A percentile compares a stretch with the other conserved stretches of the same genome.
These are phyloP conservation scores for Tetrapedia diversipes DNA, from an alignment of 2,888 invertebrate genomes.

Conservation along the genomic window DNA sequence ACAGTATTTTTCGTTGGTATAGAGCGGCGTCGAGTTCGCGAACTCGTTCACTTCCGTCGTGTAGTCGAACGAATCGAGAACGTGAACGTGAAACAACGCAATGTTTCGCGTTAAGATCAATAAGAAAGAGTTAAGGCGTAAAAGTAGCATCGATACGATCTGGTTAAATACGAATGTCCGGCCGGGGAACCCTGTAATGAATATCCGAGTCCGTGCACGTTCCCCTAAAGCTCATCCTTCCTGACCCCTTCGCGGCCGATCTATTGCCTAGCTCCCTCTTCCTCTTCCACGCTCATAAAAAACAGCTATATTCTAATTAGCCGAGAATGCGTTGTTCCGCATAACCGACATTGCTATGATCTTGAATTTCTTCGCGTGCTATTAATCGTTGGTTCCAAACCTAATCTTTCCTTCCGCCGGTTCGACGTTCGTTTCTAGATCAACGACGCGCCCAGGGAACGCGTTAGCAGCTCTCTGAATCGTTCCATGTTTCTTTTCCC, in stretches of 20 bases:
- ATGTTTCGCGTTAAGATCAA: constrained; percentile 6
- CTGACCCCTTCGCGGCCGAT: constrained; percentile 64
- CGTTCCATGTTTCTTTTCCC: not conserved
- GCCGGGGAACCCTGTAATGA: constrained; percentile 81
- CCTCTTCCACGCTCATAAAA: constrained; percentile 83
- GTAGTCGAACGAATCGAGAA: not conserved
- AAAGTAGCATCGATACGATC: constrained; percentile 44
- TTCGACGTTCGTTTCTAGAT: not conserved
- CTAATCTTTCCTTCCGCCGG: not conserved
- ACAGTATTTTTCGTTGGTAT: no score
- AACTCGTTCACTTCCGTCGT: not conserved
- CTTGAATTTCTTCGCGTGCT: constrained; percentile 30
- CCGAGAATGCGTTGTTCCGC: constrained; percentile 73
- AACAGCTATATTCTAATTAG: constrained; percentile 83
- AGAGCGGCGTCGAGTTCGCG: no score
- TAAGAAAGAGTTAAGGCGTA: constrained; percentile 46
- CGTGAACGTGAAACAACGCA: not conserved
- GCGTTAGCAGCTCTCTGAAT: not conserved
- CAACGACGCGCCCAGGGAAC: constrained; percentile 9
- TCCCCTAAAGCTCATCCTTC: constrained; percentile 64
- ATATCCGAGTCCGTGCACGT: constrained; percentile 75
- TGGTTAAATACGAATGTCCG: constrained; percentile 82
- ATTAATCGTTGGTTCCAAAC: not conserved
- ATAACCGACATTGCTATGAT: constrained; percentile 51
- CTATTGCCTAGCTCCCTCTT: constrained; percentile 78